phyloP scores from a whole-genome alignment of 2,888 invertebrate species.

The Temnothorax rugatulus region DNA sequence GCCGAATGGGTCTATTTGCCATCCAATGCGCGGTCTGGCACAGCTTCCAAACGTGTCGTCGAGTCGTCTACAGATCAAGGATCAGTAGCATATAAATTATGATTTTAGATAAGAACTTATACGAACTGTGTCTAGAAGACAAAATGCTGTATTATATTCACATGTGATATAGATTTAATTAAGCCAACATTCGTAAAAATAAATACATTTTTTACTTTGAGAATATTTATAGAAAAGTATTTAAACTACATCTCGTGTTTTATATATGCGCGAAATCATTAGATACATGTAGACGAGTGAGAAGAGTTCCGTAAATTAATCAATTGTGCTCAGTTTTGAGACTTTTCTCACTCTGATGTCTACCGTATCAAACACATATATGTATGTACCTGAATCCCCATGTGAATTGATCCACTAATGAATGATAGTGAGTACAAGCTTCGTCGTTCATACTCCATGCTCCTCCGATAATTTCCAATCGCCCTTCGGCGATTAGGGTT shows the following conservation, averaged over 20 bases:
- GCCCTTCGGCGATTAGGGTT: constrained; percentile 90
- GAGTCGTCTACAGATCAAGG: constrained; percentile 81
- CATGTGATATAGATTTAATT: no score
- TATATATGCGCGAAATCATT: background rate
- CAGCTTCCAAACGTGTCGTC: constrained; percentile 91
- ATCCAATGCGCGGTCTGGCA: constrained; percentile 91
- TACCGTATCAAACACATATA: background rate
- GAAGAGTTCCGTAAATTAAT: background rate
- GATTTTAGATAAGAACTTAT: constrained; percentile 1
- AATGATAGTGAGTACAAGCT: constrained; percentile 91
- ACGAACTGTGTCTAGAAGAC: background rate
- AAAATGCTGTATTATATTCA: no score
- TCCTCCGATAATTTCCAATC: constrained; percentile 92
- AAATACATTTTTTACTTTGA: background rate
- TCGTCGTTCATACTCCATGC: constrained; percentile 96
- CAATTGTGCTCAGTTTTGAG: background rate
- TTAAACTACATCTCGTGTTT: background rate
- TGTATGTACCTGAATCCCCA: constrained; percentile 89
- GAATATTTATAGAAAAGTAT: constrained; percentile 7
- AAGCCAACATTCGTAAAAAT: background rate
- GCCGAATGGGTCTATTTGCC: constrained; percentile 96
- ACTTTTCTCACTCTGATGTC: background rate
- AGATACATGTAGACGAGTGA: background rate
- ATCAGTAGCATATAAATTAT: constrained; percentile 15
- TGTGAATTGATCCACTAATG: constrained; percentile 92